A percentile compares a stretch with the other conserved stretches of the same genome.
phyloP scores from a whole-genome alignment of 2,113 vertebrate genomes.

The Prochilodus magdalenae region DNA sequence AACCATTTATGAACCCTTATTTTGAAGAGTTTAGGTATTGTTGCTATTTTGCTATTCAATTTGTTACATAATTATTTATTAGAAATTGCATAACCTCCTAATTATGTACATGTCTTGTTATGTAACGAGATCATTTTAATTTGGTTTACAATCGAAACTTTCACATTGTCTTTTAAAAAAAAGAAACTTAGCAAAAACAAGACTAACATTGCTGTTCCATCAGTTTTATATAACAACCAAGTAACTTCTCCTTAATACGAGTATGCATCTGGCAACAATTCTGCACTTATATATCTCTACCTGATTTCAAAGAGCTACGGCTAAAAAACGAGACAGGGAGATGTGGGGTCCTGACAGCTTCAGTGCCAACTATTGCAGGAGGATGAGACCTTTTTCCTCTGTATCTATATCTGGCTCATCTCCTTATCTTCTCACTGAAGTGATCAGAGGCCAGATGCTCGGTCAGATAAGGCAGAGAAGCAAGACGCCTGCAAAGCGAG shows the following conservation, averaged over 20 bases:
- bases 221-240: neutral
- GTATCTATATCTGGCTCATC: neutral
- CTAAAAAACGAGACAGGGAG: neutral
- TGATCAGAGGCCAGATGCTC: slow-evolving; percentile 2
- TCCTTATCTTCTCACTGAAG: neutral
- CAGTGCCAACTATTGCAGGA: neutral
- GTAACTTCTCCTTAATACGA: neutral
- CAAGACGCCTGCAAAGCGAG: slow-evolving; percentile 50
- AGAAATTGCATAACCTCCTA: too few species aligned
- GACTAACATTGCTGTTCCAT: too few species aligned
- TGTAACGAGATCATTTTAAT: too few species aligned
- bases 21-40: too few species aligned
- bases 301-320: neutral
- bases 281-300: too few species aligned
- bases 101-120: too few species aligned
- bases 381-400: neutral
- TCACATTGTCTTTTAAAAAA: too few species aligned
- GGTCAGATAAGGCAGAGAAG: slow-evolving; percentile 13
- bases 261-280: neutral
- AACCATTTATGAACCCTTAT: too few species aligned
- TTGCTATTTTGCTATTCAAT: too few species aligned
- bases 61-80: too few species aligned
- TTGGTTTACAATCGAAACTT: too few species aligned
- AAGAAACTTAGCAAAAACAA: too few species aligned
- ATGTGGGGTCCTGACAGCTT: neutral